Percentiles rank a stretch among this genome's conserved stretches.
phyloP scores from a whole-genome alignment of 2,888 invertebrate genomes.

The Crocallis elinguaria region DNA sequence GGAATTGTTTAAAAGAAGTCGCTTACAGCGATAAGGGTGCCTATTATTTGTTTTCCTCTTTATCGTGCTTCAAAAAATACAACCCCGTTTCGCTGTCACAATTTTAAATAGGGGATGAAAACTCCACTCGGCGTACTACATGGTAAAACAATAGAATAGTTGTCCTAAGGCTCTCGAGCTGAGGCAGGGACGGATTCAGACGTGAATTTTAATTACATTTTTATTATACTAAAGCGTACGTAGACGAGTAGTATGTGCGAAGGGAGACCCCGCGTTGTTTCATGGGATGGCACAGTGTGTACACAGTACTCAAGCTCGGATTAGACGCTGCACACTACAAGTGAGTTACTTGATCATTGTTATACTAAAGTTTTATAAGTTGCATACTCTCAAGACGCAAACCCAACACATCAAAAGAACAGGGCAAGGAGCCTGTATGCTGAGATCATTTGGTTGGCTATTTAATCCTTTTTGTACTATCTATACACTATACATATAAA shows the following conservation, averaged over 20 bases:
- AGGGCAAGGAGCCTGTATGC: too few relatives aligned
- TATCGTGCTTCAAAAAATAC: neutral
- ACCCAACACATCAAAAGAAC: too few relatives aligned
- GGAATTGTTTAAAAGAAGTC: constrained; percentile 46
- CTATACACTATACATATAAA: too few relatives aligned
- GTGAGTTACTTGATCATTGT: too few relatives aligned
- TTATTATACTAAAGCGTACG: constrained; percentile 74
- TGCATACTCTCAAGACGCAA: too few relatives aligned
- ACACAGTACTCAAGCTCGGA: neutral
- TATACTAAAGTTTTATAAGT: too few relatives aligned
- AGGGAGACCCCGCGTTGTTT: constrained; percentile 58
- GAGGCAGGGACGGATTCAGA: constrained; percentile 60
- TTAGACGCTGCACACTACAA: neutral
- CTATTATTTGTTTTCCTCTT: constrained; percentile 13
- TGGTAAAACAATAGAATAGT: constrained; percentile 68
- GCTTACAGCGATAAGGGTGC: constrained; percentile 37
- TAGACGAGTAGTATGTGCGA: constrained; percentile 75
- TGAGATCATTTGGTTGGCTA: too few relatives aligned
- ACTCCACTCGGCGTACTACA: constrained; percentile 43
- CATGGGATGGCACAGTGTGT: neutral
- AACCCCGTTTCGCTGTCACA: constrained; percentile 35
- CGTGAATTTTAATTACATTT: constrained; percentile 82
- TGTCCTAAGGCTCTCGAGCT: constrained; percentile 56
- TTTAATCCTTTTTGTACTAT: too few relatives aligned
- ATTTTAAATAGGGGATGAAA: constrained; percentile 49